phyloP scores from a whole-genome alignment of 2,797 vertebrate genomes.

The Gobionotothen gibberifrons region DNA sequence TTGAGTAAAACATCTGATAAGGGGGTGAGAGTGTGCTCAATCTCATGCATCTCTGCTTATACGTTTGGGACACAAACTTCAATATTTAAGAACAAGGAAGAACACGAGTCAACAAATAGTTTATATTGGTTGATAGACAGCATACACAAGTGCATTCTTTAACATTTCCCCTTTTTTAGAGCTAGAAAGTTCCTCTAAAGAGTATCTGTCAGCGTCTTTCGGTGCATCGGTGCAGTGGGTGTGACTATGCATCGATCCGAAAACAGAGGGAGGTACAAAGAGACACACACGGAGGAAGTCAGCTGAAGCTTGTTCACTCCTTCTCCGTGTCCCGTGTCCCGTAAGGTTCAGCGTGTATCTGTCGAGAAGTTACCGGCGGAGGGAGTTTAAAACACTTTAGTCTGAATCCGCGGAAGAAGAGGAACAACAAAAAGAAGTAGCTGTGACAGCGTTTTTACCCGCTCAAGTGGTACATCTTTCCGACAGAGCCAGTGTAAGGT shows the following conservation, averaged over 20 bases:
- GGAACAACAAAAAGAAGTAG: not conserved
- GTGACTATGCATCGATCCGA: slow-evolving; percentile 34
- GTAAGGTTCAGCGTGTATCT: not conserved
- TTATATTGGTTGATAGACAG: not conserved
- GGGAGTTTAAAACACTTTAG: not conserved
- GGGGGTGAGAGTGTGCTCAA: not conserved
- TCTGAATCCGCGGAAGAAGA: not conserved
- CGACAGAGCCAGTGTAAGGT: slow-evolving; percentile 34
- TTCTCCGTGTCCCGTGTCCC: not conserved
- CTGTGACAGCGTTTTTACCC: not conserved
- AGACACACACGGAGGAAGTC: not conserved
- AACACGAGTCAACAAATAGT: not conserved
- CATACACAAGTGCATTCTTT: not conserved
- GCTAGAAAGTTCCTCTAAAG: not conserved
- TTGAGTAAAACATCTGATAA: not conserved
- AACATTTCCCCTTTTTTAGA: not conserved
- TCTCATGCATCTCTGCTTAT: not conserved
- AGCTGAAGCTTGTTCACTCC: not conserved
- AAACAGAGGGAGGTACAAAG: slow-evolving; percentile 21
- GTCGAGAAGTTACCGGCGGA: not conserved
- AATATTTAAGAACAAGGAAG: not conserved
- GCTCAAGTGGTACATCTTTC: not conserved
- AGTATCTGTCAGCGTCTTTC: not conserved
- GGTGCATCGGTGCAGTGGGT: slow-evolving; percentile 26
- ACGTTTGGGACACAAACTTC: not conserved